Percentiles rank a stretch among this genome's conserved stretches.
Conservation (phyloP, 2,113 vertebrate genomes). For the Scomber scombrus region DNA sequence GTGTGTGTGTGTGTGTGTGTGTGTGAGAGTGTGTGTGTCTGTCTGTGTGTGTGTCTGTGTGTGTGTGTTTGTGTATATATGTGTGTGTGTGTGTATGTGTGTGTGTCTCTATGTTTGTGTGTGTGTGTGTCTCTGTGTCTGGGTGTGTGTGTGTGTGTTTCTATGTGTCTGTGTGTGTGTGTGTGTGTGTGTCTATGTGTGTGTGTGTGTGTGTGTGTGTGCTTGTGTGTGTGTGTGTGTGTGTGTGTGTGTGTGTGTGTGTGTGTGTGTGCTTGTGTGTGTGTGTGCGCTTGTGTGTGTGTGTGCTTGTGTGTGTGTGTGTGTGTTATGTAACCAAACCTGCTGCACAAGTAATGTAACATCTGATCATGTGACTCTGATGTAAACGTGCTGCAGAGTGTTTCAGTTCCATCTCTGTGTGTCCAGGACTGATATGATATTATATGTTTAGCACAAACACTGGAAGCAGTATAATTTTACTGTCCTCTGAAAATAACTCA, state of each 20-base stretch:
- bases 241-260: constrained; percentile 8
- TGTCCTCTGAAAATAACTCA: too few species aligned
- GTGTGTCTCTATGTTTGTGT: constrained; percentile 14
- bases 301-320: constrained; percentile 22
- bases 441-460: too few species aligned
- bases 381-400: too few species aligned
- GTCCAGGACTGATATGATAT: too few species aligned
- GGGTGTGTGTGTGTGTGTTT: constrained; percentile 3
- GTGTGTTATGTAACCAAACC: constrained; percentile 24
- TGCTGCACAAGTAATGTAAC: not conserved
- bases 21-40: constrained; percentile 1
- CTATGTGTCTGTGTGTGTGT: not conserved
- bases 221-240: constrained; percentile 5
- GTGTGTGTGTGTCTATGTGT: constrained; percentile 10
- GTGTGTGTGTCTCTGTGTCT: constrained; percentile 32
- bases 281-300: constrained; percentile 1
- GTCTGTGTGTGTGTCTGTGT: constrained; percentile 9
- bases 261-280: constrained; percentile 9
- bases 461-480: too few species aligned
- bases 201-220: constrained; percentile 10
- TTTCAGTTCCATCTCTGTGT: too few species aligned
- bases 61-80: not conserved
- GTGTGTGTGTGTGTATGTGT: constrained; percentile 4
- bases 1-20: constrained; percentile 25
- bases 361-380: not conserved